Conservation (phyloP, 2,797 vertebrate genomes). For the Myotis vivesi region DNA sequence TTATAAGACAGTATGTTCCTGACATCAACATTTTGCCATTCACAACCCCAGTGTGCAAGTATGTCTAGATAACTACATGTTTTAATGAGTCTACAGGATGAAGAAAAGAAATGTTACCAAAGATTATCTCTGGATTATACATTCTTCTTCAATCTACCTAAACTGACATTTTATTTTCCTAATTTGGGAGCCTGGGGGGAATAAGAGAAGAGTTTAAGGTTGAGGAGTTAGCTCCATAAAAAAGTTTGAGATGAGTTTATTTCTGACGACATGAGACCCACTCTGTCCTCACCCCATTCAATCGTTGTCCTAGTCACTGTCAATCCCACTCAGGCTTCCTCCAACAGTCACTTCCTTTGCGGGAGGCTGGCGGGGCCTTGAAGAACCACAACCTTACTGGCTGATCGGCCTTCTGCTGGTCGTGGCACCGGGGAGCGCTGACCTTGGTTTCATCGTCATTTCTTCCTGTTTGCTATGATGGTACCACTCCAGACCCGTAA, state of each 20-base stretch:
- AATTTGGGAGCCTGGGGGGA: neutral
- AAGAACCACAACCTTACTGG: neutral
- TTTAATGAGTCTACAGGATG: neutral
- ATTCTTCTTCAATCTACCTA: conserved; percentile 4
- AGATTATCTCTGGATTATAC: neutral
- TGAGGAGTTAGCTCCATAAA: neutral
- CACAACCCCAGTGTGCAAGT: neutral
- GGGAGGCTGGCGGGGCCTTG: neutral
- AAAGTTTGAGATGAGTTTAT: neutral
- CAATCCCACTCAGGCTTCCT: neutral
- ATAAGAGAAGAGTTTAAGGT: neutral
- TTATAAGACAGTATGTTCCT: neutral
- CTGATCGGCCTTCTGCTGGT: neutral
- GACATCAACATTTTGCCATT: neutral
- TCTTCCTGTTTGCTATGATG: neutral
- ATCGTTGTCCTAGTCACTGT: neutral
- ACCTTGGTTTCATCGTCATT: neutral
- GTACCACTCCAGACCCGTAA: neutral
- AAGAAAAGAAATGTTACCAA: neutral
- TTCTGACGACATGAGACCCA: neutral
- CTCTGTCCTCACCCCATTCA: neutral
- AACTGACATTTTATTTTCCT: neutral
- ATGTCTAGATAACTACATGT: neutral
- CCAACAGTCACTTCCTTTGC: neutral
- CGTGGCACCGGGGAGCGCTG: neutral